Conservation (phyloP, 2,113 vertebrate species). For the Poeciliopsis occidentalis region DNA sequence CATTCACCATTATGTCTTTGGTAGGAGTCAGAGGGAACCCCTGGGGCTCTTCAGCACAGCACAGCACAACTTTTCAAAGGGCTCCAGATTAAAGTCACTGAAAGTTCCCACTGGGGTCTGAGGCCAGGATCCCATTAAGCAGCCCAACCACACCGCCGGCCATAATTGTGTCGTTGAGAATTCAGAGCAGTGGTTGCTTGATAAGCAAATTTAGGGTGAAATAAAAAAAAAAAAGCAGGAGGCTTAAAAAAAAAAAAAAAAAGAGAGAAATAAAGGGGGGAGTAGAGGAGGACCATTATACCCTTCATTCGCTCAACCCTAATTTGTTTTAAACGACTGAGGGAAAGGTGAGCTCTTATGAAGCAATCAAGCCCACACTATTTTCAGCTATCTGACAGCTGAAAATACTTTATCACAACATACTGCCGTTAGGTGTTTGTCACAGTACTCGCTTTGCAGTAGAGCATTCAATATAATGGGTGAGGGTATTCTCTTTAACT, state of each 20-base stretch:
- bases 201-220: conserved; percentile 80
- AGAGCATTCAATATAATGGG: conserved; percentile 54
- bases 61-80: conserved; percentile 81
- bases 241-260: conserved; percentile 14
- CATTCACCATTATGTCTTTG: conserved; percentile 84
- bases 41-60: conserved; percentile 72
- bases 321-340: conserved; percentile 80
- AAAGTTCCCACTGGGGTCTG: conserved; percentile 82
- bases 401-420: conserved; percentile 56
- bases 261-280: too few relatives aligned
- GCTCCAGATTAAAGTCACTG: conserved; percentile 83
- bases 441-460: conserved; percentile 44
- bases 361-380: conserved; percentile 45
- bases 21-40: conserved; percentile 78
- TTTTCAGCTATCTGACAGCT: conserved; percentile 53
- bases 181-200: conserved; percentile 80
- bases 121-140: conserved; percentile 83
- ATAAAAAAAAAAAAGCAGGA: conserved; percentile 48
- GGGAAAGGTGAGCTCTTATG: conserved; percentile 70
- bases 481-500: neutral
- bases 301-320: conserved; percentile 67
- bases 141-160: conserved; percentile 78
- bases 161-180: conserved; percentile 83
- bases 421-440: conserved; percentile 39
- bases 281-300: conserved; percentile 70